Percentiles rank a stretch among this genome's conserved stretches.
These are phyloP conservation scores for Druon quercuslanigerum DNA, from an alignment of 1,140 invertebrate genomes.

Conservation along the genomic window DNA sequence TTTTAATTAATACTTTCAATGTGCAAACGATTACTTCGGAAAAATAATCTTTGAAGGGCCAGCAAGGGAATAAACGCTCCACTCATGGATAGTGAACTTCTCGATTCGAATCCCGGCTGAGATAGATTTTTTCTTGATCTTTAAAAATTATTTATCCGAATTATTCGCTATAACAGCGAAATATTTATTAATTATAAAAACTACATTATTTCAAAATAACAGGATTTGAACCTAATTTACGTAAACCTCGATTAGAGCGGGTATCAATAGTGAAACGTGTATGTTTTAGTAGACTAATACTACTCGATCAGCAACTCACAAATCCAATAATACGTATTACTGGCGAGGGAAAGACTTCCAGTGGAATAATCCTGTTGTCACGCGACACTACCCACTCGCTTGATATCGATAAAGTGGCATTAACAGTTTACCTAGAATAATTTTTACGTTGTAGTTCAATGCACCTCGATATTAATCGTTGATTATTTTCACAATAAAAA, in stretches of 20 bases:
- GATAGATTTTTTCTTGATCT: no score
- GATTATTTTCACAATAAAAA: not conserved
- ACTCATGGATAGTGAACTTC: no score
- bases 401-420: constrained; percentile 8
- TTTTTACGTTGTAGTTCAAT: constrained; percentile 1
- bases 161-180: no score
- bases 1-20: no score
- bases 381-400: constrained; percentile 5
- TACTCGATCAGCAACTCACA: not conserved
- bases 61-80: no score
- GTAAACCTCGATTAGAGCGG: not conserved
- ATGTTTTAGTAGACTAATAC: not conserved
- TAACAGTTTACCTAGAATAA: not conserved
- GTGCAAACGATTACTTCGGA: no score
- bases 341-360: not conserved
- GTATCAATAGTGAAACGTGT: not conserved
- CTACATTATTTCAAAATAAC: not conserved
- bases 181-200: no score
- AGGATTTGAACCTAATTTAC: not conserved
- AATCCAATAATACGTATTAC: not conserved
- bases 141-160: no score
- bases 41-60: no score
- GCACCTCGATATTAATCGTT: not conserved
- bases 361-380: constrained; percentile 6
- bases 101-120: no score